Base-by-base conservation (phyloP, 2,888 invertebrate species). In the Callinectes sapidus region DNA sequence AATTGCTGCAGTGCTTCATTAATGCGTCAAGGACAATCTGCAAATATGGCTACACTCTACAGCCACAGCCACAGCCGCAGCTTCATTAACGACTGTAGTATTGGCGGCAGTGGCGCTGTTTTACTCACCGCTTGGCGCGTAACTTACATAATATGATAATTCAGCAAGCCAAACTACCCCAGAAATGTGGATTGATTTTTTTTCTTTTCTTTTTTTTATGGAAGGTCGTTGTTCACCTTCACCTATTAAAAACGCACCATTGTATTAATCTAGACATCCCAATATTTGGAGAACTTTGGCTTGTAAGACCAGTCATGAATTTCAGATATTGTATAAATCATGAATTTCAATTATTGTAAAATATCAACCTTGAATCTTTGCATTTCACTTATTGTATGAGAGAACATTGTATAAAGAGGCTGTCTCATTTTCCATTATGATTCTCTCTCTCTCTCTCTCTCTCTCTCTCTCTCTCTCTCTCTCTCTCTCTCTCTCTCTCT, bases 141-240 rank as follows among this genome's bases (percentile, higher is more conserved):
- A 48, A 48, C 48, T 48, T 48, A n/a, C n/a, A n/a, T n/a, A n/a
- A n/a, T n/a, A 28, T 71, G 71, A 28, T 71, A n/a, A 71, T 71
- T n/a, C 28, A 71, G 71, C 71, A 28, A 28, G 5, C 28, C 23
- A 28, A 71, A 71, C n/a, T 28, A 3, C n/a, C n/a, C 23, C 10
- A 71, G 23, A 71, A 71, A 71, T 61, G 61, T 61, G 61, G 23
- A 23, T 16, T 61, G 23, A 23, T 48, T 48, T 48, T 48, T 42
- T 48, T 48, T 48, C 10, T 48, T 48, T 48, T 48, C 10, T 6
- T 6, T 48, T 48, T 48, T 48, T 48, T 48, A 13, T 71, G n/a
- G 10, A 71, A 28, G 71, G n/a, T 71, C 71, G 71, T 28, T 28
- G 71, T 71, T 71, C 71, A 71, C 71, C 71, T 71, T 71, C 71